Evolutionary conservation across 2,888 invertebrate genomes (phyloP).

Genomic region (Tipula confusa): DNA sequence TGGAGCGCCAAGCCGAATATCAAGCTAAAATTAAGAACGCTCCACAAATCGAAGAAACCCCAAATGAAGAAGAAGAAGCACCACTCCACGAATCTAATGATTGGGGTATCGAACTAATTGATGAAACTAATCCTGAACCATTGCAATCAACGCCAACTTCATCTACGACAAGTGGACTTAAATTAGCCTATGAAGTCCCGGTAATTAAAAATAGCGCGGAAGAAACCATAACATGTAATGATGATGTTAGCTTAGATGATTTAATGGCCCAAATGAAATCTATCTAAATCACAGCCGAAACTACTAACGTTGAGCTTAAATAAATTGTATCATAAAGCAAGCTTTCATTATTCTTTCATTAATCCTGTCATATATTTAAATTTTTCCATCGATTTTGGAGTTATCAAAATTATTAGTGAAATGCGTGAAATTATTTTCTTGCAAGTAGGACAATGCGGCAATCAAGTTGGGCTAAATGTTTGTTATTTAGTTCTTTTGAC

Average conservation of each 20-base stretch:
- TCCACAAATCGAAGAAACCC: slow-evolving; percentile 51
- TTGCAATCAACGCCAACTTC: background rate
- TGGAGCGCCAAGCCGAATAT: slow-evolving; percentile 62
- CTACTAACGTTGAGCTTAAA: background rate
- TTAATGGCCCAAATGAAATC: slow-evolving; percentile 90
- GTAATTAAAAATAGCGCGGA: slow-evolving; percentile 44
- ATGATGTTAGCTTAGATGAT: slow-evolving; percentile 74
- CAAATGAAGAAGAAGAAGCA: slow-evolving; percentile 50
- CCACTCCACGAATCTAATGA: slow-evolving; percentile 85
- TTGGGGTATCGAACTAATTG: slow-evolving; percentile 79
- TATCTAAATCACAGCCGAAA: slow-evolving; percentile 55
- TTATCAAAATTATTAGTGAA: slow-evolving; percentile 3
- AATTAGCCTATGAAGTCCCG: slow-evolving; percentile 71
- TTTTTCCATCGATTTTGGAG: background rate
- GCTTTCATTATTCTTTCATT: background rate
- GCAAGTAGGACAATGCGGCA: slow-evolving; percentile 46
- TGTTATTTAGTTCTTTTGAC: background rate
- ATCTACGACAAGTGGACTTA: slow-evolving; percentile 42
- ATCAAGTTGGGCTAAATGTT: slow-evolving; percentile 45
- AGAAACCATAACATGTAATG: slow-evolving; percentile 51
- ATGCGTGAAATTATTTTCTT: slow-evolving; percentile 47
- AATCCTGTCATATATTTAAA: background rate
- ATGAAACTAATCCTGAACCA: slow-evolving; percentile 42
- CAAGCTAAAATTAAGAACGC: slow-evolving; percentile 56
- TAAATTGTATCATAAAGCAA: background rate